A percentile compares a stretch with the other conserved stretches of the same genome.
phyloP scores from a whole-genome alignment of 2,113 vertebrate species.

The Danionella cerebrum region DNA sequence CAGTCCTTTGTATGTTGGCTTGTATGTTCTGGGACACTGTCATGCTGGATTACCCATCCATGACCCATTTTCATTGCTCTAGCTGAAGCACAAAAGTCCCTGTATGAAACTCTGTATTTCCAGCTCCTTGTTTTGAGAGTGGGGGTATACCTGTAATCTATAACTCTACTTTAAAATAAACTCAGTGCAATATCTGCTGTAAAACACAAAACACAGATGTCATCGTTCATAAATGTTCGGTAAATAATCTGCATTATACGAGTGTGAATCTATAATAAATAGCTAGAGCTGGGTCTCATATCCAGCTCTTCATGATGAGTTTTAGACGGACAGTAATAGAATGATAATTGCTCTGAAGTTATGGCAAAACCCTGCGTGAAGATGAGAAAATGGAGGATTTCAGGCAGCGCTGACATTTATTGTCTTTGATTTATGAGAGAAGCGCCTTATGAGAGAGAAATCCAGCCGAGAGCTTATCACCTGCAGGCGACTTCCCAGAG shows the following conservation, averaged over 20 bases:
- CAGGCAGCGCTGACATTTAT: slow-evolving; percentile 51
- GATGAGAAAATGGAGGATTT: slow-evolving; percentile 41
- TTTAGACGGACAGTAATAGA: slow-evolving; percentile 46
- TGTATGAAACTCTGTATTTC: too few species aligned
- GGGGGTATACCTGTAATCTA: too few species aligned
- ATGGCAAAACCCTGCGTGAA: slow-evolving; percentile 35
- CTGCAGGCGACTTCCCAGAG: slow-evolving; percentile 34
- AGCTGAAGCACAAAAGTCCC: too few species aligned
- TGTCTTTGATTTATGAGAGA: slow-evolving; percentile 60
- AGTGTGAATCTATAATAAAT: slow-evolving; percentile 23
- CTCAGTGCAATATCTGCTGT: too few species aligned
- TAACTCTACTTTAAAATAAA: too few species aligned
- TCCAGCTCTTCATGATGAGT: slow-evolving; percentile 40
- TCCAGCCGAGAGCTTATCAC: slow-evolving; percentile 56
- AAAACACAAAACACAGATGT: too few species aligned
- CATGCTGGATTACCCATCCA: too few species aligned
- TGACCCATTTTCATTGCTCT: too few species aligned
- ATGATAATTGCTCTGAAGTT: slow-evolving; percentile 54
- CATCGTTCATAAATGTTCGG: too few species aligned
- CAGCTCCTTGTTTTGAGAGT: too few species aligned
- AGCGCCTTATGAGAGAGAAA: slow-evolving; percentile 54
- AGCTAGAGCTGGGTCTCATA: slow-evolving; percentile 43
- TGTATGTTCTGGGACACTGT: too few species aligned
- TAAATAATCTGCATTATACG: slow-evolving; percentile 1
- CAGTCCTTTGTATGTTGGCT: too few species aligned